Evolutionary conservation across 2,888 invertebrate species (phyloP), one percentile per base, ranked within the genome.

Genomic region (Nymphalis c-album): DNA sequence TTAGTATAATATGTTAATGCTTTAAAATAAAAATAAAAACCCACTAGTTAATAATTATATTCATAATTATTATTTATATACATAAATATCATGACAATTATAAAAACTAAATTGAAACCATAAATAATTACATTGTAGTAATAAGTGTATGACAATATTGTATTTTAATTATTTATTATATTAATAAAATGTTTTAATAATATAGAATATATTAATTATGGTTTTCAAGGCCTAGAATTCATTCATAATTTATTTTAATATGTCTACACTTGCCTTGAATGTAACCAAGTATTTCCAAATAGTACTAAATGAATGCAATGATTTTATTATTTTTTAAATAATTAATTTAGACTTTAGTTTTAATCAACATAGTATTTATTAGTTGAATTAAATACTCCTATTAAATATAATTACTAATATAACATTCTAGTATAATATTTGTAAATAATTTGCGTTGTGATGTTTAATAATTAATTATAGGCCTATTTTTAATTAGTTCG

Each of bases 101-200:
- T 16, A 13, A 53, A 17, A 35, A 57, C 40, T 55, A 53, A n/a
- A 53, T 53, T 26, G 8, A 10, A 20, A 10, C 13, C 10, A 18
- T 50, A 50, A 53, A 20, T 22, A 26, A 53, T 53, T 53, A 26
- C 5, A 51, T 7, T 55, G 16, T 59, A 40, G 40, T 20, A n/a
- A 51, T 47, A 64, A 35, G 64, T 64, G 64, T 59, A 40, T 18
- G 64, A 64, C 64, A 64, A 64, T 64, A 64, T 64, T 48, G 26
- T 51, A 64, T 59, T n/a, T 40, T 20, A 40, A 40, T 40, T 48
- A 18, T 22, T 2, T 55, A 55, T 31, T 17, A 3, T 31, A 26
- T 17, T 55, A 31, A 6, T 53, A 22, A 51, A 26, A 26, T 53
- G 17, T n/a, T 55, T 55, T 31, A 31, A 55, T 17, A 53, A 22